These are phyloP conservation scores for Torymus aiolomorphi DNA, from an alignment of 2,888 invertebrate species.

Conservation along the genomic window DNA sequence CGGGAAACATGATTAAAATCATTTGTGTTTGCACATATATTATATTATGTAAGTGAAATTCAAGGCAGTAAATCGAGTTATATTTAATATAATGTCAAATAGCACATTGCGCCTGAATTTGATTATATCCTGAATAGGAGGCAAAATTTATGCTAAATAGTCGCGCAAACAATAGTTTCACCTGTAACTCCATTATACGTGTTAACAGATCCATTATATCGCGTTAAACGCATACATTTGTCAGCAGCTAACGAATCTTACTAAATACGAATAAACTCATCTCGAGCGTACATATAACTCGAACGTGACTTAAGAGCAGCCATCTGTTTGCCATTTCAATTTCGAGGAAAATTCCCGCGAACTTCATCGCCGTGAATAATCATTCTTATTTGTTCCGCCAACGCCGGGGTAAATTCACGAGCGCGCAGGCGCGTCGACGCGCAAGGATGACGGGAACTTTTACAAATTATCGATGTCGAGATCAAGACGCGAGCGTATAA, in stretches of 20 bases:
- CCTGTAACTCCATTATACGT: not conserved
- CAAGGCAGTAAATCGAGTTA: too few species aligned
- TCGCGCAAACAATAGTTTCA: not conserved
- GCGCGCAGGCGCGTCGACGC: too few species aligned
- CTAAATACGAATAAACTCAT: constrained; percentile 5
- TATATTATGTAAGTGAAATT: too few species aligned
- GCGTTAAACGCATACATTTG: not conserved
- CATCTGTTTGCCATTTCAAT: constrained; percentile 42
- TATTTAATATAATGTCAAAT: too few species aligned
- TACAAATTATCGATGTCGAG: constrained; percentile 51
- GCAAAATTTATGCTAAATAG: not conserved
- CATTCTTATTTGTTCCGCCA: constrained; percentile 44
- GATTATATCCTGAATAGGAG: too few species aligned
- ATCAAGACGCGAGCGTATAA: not conserved
- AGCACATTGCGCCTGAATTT: too few species aligned
- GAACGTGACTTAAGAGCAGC: constrained; percentile 22
- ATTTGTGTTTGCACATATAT: too few species aligned
- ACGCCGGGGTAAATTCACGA: constrained; percentile 6
- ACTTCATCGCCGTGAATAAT: constrained; percentile 37
- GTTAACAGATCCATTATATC: not conserved
- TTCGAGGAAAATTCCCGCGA: constrained; percentile 27
- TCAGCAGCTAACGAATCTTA: not conserved
- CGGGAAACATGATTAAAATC: too few species aligned
- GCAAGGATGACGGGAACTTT: constrained; percentile 34
- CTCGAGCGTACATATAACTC: not conserved